These are phyloP conservation scores for Jacana jacana DNA, from an alignment of 2,113 vertebrate species.

Conservation along the genomic window DNA sequence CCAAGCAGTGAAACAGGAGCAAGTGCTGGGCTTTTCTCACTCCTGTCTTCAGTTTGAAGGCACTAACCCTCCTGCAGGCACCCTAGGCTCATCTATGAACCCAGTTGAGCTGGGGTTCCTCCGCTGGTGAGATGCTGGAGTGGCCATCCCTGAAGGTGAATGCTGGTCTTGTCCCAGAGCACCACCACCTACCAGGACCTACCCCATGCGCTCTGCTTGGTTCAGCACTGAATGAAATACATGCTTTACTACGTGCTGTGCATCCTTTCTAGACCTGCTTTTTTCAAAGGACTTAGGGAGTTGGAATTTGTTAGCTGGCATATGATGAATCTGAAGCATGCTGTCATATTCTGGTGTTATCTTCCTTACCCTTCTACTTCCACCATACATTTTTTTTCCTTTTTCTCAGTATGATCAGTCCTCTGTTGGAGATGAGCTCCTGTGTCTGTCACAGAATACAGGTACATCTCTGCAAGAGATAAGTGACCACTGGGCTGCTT, in stretches of 20 bases:
- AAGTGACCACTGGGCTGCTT: neutral
- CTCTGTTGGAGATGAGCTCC: neutral
- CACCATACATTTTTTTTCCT: neutral
- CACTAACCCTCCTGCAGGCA: neutral
- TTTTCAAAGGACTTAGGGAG: neutral
- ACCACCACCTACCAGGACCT: neutral
- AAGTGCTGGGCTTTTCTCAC: neutral
- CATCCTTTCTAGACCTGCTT: neutral
- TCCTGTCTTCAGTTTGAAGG: neutral
- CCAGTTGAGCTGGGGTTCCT: neutral
- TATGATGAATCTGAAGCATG: neutral
- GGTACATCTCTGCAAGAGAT: neutral
- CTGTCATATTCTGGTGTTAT: neutral
- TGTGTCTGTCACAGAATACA: neutral
- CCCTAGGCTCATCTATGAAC: neutral
- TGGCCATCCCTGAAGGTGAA: neutral
- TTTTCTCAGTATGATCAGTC: neutral
- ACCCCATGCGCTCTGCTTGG: neutral
- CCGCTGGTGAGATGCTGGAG: neutral
- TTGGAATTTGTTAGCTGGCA: neutral
- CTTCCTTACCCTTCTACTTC: neutral
- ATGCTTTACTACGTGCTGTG: accelerated
- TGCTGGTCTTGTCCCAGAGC: neutral
- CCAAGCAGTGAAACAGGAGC: neutral
- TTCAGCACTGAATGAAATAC: neutral